Evolutionary conservation across 2,113 vertebrate species (phyloP), one percentile per base, ranked within the genome.

Genomic region (Pelusios castaneus): DNA sequence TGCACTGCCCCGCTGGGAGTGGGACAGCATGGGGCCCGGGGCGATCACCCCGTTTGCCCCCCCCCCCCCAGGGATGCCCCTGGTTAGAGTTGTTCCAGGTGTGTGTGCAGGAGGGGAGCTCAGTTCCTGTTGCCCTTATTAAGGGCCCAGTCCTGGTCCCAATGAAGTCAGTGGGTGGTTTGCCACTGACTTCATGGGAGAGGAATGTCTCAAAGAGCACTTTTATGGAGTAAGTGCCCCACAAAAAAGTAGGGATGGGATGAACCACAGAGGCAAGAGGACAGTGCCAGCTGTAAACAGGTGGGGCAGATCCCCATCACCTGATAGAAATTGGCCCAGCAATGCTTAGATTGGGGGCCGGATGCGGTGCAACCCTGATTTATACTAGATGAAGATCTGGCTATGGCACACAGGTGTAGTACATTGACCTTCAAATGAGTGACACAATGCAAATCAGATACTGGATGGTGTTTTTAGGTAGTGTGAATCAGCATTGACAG

Each of bases 361-460:
- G 41, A 41, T 14, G 7, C 17, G 19, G 16, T 2, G n/a, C n/a
- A 70, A 38, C 34, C 19, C n/a, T 22, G n/a, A 38, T 38, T 70
- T 70, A 38, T n/a, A 38, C 63, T 5, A 70, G 41, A 24, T 76
- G 38, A 45, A 8, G 22, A 43, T 45, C 41, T 16, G 24, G 16
- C 34, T 31, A 41, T 34, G 87, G 90, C 31, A 60, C 31, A 2
- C 3, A 21, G 17, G 43, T 38, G 58, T 56, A 25, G 67, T 41
- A 63, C 2, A 31, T 10, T 49, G 10, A 54, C 67, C 79, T 49
- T 29, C 14, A 86, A 38, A 14, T 21, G 2, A 2, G 9, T 92
- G 84, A 85, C 89, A 92, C 89, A 94, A 93, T 75, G 78, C 91
- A 90, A 91, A 94, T 97, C 90, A 89, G 92, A 97, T 87, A 96